phyloP scores from a whole-genome alignment of 2,888 invertebrate species.

The Habroteleia sp. region DNA sequence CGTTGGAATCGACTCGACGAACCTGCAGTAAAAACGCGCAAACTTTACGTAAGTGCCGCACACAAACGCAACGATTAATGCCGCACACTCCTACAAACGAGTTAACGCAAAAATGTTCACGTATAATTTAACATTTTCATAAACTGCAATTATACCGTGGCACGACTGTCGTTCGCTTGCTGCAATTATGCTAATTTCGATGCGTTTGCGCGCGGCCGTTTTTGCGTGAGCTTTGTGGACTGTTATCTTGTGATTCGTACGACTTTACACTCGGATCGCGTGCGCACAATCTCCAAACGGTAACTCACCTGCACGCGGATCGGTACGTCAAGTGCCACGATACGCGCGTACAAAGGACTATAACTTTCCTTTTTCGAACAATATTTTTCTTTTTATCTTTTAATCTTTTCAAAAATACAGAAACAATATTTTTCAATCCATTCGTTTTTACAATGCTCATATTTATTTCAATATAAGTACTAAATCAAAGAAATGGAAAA shows the following conservation, averaged over 20 bases:
- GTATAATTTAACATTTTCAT: conserved; percentile 11
- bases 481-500: no score
- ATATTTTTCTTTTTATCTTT: no score
- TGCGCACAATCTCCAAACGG: conserved; percentile 30
- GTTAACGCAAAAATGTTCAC: conserved; percentile 8
- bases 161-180: conserved; percentile 12
- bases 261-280: conserved; percentile 27
- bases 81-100: conserved; percentile 3
- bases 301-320: conserved; percentile 25
- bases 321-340: no score
- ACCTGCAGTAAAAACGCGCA: background rate
- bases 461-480: no score
- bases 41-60: conserved; percentile 14
- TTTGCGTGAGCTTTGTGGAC: conserved; percentile 11
- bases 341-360: no score
- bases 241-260: conserved; percentile 19
- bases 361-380: no score
- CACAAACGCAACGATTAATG: conserved; percentile 3
- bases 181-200: conserved; percentile 33
- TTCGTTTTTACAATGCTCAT: no score
- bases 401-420: no score
- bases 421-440: no score
- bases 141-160: conserved; percentile 21
- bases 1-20: no score
- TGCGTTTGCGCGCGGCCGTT: conserved; percentile 13